Percentiles rank a stretch among this genome's conserved stretches.
phyloP scores from a whole-genome alignment of 1,140 invertebrate species.

The Penaeus vannamei region DNA sequence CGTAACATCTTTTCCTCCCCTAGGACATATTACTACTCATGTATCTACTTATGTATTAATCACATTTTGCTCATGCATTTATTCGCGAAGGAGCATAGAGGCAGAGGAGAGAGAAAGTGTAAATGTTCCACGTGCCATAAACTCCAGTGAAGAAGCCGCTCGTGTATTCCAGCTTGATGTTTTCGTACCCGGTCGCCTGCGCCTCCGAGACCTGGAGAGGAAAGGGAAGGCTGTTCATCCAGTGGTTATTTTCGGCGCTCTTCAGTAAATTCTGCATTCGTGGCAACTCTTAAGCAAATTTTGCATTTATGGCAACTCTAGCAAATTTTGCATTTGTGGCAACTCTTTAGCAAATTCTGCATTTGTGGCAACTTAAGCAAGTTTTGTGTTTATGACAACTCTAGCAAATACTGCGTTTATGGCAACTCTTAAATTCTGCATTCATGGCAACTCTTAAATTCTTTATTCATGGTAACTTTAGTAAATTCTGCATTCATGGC shows the following conservation, averaged over 20 bases:
- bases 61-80: too few species aligned
- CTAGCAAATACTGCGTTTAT: too few species aligned
- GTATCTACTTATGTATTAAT: too few species aligned
- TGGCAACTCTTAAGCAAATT: not conserved
- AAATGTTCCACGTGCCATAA: slow-evolving; percentile 99
- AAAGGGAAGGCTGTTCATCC: slow-evolving; percentile 70
- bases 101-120: slow-evolving; percentile 95
- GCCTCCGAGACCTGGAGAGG: slow-evolving; percentile 88
- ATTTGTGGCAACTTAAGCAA: not conserved
- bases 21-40: too few species aligned
- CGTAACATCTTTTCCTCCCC: too few species aligned
- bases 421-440: too few species aligned
- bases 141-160: slow-evolving; percentile 98
- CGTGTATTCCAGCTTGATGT: slow-evolving; percentile 89
- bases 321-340: not conserved
- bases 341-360: too few species aligned
- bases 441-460: too few species aligned
- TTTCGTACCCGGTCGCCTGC: slow-evolving; percentile 96
- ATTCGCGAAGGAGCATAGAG: slow-evolving; percentile 99
- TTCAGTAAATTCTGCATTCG: too few species aligned
- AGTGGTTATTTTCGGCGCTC: slow-evolving; percentile 34
- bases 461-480: too few species aligned
- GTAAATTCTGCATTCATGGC: too few species aligned
- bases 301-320: not conserved
- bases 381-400: not conserved